phyloP scores from a whole-genome alignment of 2,888 invertebrate genomes.

The Abscondita cerata region DNA sequence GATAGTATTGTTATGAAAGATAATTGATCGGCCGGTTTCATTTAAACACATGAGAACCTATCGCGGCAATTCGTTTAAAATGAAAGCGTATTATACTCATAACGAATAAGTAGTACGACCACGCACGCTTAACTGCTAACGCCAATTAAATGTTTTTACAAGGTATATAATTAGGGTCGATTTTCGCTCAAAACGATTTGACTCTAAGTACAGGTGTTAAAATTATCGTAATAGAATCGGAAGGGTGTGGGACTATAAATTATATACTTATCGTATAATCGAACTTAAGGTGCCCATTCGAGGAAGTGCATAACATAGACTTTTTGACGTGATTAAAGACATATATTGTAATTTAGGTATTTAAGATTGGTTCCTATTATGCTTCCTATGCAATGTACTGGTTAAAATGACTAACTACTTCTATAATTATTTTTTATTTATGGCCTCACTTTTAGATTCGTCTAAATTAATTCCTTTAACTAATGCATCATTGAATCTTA shows the following conservation, averaged over 20 bases:
- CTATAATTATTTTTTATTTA: conserved; percentile 38
- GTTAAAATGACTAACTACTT: conserved; percentile 43
- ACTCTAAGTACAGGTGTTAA: conserved; percentile 55
- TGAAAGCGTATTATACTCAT: conserved; percentile 44
- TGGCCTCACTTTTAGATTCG: too few species aligned
- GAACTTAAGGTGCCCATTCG: conserved; percentile 43
- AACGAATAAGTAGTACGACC: conserved; percentile 43
- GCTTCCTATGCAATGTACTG: conserved; percentile 39
- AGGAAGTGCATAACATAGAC: conserved; percentile 42
- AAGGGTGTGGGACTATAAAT: conserved; percentile 55
- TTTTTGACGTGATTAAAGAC: conserved; percentile 44
- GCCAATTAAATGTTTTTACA: conserved; percentile 45
- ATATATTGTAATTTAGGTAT: conserved; percentile 45
- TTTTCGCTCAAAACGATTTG: conserved; percentile 46
- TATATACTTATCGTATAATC: conserved; percentile 52
- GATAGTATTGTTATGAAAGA: conserved; percentile 37
- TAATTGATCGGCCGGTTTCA: conserved; percentile 43
- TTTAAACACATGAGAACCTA: conserved; percentile 42
- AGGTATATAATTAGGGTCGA: conserved; percentile 46
- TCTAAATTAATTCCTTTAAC: too few species aligned
- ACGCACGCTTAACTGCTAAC: conserved; percentile 38
- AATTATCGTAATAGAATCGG: conserved; percentile 58
- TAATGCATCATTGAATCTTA: too few species aligned
- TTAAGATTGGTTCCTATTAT: conserved; percentile 40
- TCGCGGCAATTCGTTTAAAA: conserved; percentile 39